Evolutionary conservation across 2,113 vertebrate genomes (phyloP).

Genomic region (Callipepla californica): DNA sequence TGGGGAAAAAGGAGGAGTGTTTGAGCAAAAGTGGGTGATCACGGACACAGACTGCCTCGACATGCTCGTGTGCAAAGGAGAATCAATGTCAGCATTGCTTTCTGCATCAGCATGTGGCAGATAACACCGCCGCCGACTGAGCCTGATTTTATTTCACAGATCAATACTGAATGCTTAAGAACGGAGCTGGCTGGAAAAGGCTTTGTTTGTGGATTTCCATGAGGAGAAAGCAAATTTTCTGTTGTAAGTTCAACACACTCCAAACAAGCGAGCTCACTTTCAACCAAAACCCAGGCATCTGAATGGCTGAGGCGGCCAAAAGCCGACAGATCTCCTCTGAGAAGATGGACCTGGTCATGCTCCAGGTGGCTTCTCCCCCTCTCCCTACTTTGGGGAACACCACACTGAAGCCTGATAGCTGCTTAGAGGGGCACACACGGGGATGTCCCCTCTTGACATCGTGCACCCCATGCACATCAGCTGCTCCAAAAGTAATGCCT

Average conservation of each 20-base stretch:
- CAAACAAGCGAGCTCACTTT: neutral
- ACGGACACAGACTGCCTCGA: neutral
- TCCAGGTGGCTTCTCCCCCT: neutral
- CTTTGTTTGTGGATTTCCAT: neutral
- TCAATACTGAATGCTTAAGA: constrained; percentile 29
- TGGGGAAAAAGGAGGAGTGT: neutral
- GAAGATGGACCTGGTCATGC: neutral
- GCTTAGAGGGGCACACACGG: accelerated
- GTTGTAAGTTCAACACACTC: neutral
- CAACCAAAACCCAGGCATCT: neutral
- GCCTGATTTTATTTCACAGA: neutral
- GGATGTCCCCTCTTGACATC: neutral
- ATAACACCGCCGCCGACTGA: accelerated
- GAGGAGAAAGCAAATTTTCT: neutral
- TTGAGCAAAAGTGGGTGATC: neutral
- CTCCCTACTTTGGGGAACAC: neutral
- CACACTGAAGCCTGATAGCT: neutral
- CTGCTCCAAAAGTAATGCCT: too few species aligned
- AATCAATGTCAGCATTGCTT: neutral
- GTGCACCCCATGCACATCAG: neutral
- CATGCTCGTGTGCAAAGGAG: neutral
- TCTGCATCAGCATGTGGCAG: neutral
- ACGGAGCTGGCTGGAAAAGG: neutral
- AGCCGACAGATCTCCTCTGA: neutral
- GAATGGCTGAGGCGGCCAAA: neutral